Evolutionary conservation across 92 coral and sea anemone species (phyloP).

Genomic region (Phenganax subtilis): DNA sequence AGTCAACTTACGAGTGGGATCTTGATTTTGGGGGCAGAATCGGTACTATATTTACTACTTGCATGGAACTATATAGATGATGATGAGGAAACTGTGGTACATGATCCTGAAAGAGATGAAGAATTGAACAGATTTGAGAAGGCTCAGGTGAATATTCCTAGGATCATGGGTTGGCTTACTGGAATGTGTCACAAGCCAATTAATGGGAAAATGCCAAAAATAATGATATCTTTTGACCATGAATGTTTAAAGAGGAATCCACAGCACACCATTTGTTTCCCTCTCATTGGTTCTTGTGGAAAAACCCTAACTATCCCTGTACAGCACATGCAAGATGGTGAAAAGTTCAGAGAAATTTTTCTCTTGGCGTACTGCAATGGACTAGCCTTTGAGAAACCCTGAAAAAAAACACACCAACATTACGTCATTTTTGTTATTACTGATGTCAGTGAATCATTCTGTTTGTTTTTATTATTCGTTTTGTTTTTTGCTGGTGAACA

Average conservation of each 20-base stretch:
- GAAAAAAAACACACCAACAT: not conserved
- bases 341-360: conserved; percentile 31
- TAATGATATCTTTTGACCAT: conserved; percentile 32
- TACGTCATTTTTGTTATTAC: not conserved
- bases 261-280: conserved; percentile 37
- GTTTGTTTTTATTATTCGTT: too few species aligned
- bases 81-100: too few species aligned
- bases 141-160: conserved; percentile 36
- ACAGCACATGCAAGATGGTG: conserved; percentile 37
- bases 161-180: conserved; percentile 45
- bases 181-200: conserved; percentile 37
- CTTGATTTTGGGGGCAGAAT: too few species aligned
- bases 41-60: not conserved
- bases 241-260: conserved; percentile 33
- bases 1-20: too few species aligned
- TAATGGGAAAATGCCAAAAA: conserved; percentile 3
- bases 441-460: not conserved
- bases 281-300: conserved; percentile 40
- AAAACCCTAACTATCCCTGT: conserved; percentile 48
- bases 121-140: conserved; percentile 28
- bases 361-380: conserved; percentile 40
- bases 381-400: conserved; percentile 43
- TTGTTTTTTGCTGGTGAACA: too few species aligned
- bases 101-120: not conserved
- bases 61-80: conserved; percentile 20